Conservation (phyloP, 2,113 vertebrate genomes). For the Carlito syrichta region DNA sequence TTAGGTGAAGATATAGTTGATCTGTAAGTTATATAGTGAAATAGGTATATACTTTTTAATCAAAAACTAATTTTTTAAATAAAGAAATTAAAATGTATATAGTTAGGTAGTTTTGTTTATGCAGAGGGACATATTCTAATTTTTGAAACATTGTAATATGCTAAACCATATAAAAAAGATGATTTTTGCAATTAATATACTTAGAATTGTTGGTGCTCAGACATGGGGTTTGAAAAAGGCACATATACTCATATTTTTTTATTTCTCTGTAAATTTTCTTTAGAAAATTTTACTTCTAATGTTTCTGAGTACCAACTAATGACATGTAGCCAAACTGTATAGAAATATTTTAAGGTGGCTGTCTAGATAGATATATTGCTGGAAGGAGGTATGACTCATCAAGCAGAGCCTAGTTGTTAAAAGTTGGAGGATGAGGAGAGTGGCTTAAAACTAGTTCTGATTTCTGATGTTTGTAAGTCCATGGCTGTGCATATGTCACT, state of each 20-base stretch:
- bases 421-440: neutral
- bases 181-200: slow-evolving; percentile 30
- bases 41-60: slow-evolving; percentile 37
- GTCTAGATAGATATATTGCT: neutral
- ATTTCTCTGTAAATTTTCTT: slow-evolving; percentile 29
- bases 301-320: neutral
- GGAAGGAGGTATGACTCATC: neutral
- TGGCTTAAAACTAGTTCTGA: neutral
- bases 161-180: neutral
- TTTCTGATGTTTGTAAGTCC: slow-evolving; percentile 44
- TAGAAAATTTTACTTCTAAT: neutral
- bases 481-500: neutral
- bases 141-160: neutral
- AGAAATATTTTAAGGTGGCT: slow-evolving; percentile 1
- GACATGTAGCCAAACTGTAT: neutral
- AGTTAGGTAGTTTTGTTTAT: neutral
- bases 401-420: slow-evolving; percentile 10
- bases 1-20: neutral
- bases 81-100: neutral
- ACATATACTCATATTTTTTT: neutral
- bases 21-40: neutral
- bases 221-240: neutral
- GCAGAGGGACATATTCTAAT: neutral
- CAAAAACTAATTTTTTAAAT: slow-evolving; percentile 39
- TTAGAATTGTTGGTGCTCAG: slow-evolving; percentile 38